Evolutionary conservation across 2,113 vertebrate species (phyloP).

Genomic region (Stictonetta naevosa): DNA sequence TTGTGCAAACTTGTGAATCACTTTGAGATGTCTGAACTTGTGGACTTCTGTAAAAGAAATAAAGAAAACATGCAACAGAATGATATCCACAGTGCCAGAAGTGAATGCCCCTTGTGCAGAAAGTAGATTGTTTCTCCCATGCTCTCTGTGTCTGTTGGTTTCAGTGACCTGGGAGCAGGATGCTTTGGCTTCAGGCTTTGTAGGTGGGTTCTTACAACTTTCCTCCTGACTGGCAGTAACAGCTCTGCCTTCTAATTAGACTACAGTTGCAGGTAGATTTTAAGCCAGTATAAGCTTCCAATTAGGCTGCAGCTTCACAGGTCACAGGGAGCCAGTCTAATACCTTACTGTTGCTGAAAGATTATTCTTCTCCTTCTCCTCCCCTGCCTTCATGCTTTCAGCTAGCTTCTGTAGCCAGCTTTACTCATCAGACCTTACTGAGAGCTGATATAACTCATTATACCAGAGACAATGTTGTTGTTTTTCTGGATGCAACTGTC

Average conservation of each 20-base stretch:
- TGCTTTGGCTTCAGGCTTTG: not conserved
- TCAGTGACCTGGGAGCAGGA: not conserved
- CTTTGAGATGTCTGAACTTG: not conserved
- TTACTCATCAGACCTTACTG: not conserved
- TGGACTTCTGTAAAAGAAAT: not conserved
- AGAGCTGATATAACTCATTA: not conserved
- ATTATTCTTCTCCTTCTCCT: slow-evolving; percentile 21
- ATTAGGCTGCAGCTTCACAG: not conserved
- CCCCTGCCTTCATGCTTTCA: not conserved
- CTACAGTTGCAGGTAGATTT: not conserved
- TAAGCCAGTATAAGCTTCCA: not conserved
- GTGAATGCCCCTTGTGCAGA: not conserved
- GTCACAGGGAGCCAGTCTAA: not conserved
- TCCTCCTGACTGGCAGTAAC: not conserved
- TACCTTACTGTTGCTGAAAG: not conserved
- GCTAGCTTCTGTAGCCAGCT: not conserved
- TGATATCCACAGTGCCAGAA: not conserved
- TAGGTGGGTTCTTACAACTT: not conserved
- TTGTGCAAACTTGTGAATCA: not conserved
- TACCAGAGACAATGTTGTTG: not conserved
- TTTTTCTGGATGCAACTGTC: not conserved
- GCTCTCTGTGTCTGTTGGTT: not conserved
- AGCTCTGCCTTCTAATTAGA: slow-evolving; percentile 13
- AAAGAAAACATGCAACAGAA: not conserved
- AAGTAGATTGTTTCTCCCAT: not conserved